Evolutionary conservation across 2,797 vertebrate species (phyloP).

Genomic region (Emys orbicularis): DNA sequence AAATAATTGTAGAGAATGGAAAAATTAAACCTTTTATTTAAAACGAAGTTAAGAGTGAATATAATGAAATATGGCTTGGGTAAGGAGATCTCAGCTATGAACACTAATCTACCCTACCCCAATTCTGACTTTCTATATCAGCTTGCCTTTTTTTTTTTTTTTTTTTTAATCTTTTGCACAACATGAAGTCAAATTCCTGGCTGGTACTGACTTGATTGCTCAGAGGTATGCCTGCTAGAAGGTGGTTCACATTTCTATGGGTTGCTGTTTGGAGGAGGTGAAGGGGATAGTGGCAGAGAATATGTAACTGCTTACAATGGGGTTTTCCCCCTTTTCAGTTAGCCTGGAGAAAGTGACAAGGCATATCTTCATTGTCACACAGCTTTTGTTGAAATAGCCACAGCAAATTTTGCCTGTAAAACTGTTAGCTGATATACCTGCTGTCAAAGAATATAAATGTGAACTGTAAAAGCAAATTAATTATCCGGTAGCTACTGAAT

Average conservation of each 20-base stretch:
- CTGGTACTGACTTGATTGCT: background rate
- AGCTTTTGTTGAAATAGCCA: background rate
- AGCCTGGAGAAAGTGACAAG: background rate
- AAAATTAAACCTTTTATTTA: background rate
- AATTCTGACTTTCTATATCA: background rate
- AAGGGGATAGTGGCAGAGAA: background rate
- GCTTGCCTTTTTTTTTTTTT: too few relatives aligned
- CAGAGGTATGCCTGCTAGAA: background rate
- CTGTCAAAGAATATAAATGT: background rate
- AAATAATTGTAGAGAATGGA: background rate
- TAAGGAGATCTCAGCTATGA: background rate
- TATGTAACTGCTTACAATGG: background rate
- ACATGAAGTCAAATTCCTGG: background rate
- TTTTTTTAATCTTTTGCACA: background rate
- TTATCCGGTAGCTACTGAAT: background rate
- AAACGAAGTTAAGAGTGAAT: background rate
- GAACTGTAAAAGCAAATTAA: conserved; percentile 22
- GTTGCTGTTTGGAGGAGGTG: background rate
- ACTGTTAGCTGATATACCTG: background rate
- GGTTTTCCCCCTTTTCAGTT: background rate
- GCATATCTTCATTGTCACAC: background rate
- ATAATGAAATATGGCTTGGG: background rate
- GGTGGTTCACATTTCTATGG: background rate
- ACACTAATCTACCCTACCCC: background rate
- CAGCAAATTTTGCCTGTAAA: background rate